Evolutionary conservation across 2,113 vertebrate species (phyloP), one percentile per base, ranked within the genome.

Genomic region (Ophthalmotilapia sp.): DNA sequence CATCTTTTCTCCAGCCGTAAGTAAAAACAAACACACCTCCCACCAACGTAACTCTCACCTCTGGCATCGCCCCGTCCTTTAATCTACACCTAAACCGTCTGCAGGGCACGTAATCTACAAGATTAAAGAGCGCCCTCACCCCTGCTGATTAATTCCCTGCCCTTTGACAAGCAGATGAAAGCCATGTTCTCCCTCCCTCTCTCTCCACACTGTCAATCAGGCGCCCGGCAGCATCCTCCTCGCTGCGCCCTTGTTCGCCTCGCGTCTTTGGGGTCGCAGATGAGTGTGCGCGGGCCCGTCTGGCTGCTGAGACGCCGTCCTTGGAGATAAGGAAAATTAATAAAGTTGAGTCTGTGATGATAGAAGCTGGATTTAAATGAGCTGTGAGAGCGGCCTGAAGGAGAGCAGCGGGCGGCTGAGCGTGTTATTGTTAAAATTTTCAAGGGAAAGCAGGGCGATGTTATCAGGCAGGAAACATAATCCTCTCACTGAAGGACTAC

Each of bases 141-240:
- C 79, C 70, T 70, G 79, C 90, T 80, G 91, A 92, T 91, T 82
- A 73, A 90, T 84, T 85, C 84, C 36, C 17, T 2, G 82, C 38
- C 82, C 91, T 90, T 87, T 91, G 86, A 86, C 82, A 33, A 38
- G 62, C 81, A 85, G 82, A 93, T 87, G 86, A 92, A 94, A 92
- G 84, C 29, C 12, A 6, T 3, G 12, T 77, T 80, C 77, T 47
- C 8, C 14, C 56, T 17, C 56, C 12, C 77, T 40, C 38, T 7
- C 56, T 2, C 29, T 7, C 40, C 77, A 55, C 58, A 3, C 68
- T 58, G 83, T 70, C 81, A 40, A 12, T 75, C 87, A 36, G 62
- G 13, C 12, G 11, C 51, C 29, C 3, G 19, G 79, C 73, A 56
- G n/a, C 86, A 21, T 51, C 79, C 3, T 19, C 75, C 86, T 33